A percentile compares a stretch with the other conserved stretches of the same genome.
Evolutionary conservation across 1,140 invertebrate species (phyloP).

Genomic region (Cryptotermes secundus): DNA sequence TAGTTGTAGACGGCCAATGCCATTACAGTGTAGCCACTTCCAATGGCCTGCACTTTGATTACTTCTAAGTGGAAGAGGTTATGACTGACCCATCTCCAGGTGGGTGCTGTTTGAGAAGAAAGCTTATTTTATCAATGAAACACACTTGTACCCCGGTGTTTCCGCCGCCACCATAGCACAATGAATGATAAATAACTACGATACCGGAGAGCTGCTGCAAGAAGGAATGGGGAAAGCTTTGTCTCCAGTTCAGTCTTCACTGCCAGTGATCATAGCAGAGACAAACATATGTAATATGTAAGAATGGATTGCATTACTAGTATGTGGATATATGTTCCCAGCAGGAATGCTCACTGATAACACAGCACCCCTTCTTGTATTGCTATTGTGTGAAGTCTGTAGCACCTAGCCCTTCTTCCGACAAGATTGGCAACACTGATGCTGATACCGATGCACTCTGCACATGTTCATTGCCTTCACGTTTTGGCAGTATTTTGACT

Average conservation of each 20-base stretch:
- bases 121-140: neutral
- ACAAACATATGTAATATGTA: conserved; percentile 23
- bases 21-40: too few species aligned
- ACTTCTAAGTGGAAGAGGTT: too few species aligned
- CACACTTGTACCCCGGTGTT: neutral
- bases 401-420: conserved; percentile 39
- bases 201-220: neutral
- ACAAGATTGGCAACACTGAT: conserved; percentile 83
- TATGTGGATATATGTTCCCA: neutral
- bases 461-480: conserved; percentile 82
- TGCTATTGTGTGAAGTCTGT: conserved; percentile 14
- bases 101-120: neutral
- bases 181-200: neutral
- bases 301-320: conserved; percentile 16
- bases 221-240: neutral
- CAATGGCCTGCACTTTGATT: too few species aligned
- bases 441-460: conserved; percentile 73
- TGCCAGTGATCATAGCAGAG: conserved; percentile 16
- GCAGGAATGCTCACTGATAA: neutral
- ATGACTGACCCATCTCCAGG: neutral
- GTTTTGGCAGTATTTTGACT: conserved; percentile 75
- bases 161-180: neutral
- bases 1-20: too few species aligned
- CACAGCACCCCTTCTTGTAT: neutral
- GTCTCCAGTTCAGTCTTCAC: conserved; percentile 12